Evolutionary conservation across 2,113 vertebrate species (phyloP), one percentile per base, ranked within the genome.

Genomic region (Garra rufa): DNA sequence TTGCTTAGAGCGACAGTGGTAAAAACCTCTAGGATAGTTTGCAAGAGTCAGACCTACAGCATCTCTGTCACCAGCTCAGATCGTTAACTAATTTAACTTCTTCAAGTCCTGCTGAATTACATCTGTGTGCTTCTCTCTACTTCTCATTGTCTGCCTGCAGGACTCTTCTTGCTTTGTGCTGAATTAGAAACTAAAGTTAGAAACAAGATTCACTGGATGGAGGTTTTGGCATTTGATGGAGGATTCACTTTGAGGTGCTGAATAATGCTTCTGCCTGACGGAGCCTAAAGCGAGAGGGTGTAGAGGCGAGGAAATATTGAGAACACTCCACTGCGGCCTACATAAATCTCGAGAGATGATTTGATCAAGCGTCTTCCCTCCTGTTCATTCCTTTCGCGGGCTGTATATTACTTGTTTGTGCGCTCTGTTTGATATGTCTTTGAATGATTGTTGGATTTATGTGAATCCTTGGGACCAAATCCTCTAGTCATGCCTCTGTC

Each of bases 141-240:
- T 26, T 59, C 21, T 38, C 10, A 7, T 11, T n/a, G 48, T 52
- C 26, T 11, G 28, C 48, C 48, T 50, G 24, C 46, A 10, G 50
- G 52, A 9, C 6, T n/a, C 52, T 77, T 76, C 21, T 1, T 8
- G 11, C 48, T 57, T 28, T 61, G 21, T 15, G 7, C 11, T 46
- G 55, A 28, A 44, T 79, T 79, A 44, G 55, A 14, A 63, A 63
- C 55, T 79, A 41, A 61, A 78, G 38, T 43, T 78, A 78, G 76
- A 78, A 61, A 63, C 55, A 26, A 7, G n/a, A 79, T 61, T 78
- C 55, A 17, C 14, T 61, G 13, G 9, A 26, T 19, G 24, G 38
- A 79, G 38, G 38, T 79, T 55, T 44, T 59, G 21, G 34, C 30
- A 59, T 24, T 59, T 61, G 55, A 44, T 79, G 55, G 21, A 43